These are phyloP conservation scores for Lochmaea crataegi DNA, from an alignment of 2,888 invertebrate genomes.

Conservation along the genomic window DNA sequence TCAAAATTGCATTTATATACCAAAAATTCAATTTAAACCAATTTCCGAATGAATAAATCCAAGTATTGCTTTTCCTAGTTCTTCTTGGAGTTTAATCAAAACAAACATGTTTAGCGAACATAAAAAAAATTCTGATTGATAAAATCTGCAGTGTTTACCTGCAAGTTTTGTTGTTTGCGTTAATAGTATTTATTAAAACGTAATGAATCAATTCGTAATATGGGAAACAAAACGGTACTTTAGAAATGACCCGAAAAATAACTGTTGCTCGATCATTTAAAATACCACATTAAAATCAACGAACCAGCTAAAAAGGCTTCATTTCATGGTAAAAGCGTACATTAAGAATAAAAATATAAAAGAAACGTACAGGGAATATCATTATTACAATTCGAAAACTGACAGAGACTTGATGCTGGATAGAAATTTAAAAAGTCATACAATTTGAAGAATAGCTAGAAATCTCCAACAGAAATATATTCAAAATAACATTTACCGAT, in stretches of 20 bases:
- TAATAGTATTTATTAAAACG: slow-evolving; percentile 1
- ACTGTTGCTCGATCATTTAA: slow-evolving; percentile 1
- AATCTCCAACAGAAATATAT: too few relatives aligned
- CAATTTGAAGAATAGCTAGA: too few relatives aligned
- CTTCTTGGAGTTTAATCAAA: too few relatives aligned
- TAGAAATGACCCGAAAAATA: background rate
- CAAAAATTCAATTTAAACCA: too few relatives aligned
- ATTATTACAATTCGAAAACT: background rate
- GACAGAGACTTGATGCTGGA: background rate
- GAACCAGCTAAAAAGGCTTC: background rate
- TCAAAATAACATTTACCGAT: background rate
- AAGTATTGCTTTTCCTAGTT: too few relatives aligned
- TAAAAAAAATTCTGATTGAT: too few relatives aligned
- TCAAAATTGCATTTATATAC: too few relatives aligned
- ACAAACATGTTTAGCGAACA: too few relatives aligned
- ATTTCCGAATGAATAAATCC: too few relatives aligned
- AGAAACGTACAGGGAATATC: slow-evolving; percentile 5
- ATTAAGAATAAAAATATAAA: background rate
- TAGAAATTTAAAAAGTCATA: too few relatives aligned
- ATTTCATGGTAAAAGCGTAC: slow-evolving; percentile 7
- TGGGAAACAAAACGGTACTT: slow-evolving; percentile 6
- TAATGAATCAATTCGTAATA: background rate
- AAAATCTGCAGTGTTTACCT: too few relatives aligned
- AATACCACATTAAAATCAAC: slow-evolving; percentile 8
- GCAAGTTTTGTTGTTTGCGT: background rate